Base-by-base conservation (phyloP, 30 jellyfish, hydroid and myxozoan species). In the Aurelia aurita complex sp. Pacific region DNA sequence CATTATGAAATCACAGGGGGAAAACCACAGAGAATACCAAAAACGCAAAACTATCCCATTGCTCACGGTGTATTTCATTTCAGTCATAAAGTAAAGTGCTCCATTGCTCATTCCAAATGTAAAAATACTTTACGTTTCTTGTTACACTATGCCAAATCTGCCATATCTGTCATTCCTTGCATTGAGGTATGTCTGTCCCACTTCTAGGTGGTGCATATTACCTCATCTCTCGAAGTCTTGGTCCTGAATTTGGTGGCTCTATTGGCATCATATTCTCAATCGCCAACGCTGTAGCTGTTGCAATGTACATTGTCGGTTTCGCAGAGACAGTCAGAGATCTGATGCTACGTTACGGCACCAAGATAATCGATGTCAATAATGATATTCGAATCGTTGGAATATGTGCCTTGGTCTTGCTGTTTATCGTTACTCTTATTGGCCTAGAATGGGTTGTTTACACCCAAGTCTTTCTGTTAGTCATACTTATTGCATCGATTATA, bases 231-330 rank as follows among this genome's bases (percentile, higher is more conserved):
- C 64, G 94, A 32, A 85, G 94, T 64, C 94, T 85, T 64, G 94
- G 94, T 14, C 94, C 94, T 5, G 94, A 85, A 74, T 85, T 85
- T 34, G 94, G 94, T 16, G 94, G 94, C 36, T 85, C 94, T 16
- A 85, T 85, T 53, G 94, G 94, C 23, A 85, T 85, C 23, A 85
- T 85, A 40, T 85, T 85, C 67, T 74, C 94, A 13, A 40, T 85
- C 43, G 94, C 94, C 43, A 85, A 85, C 69, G 94, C 94, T 0
- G 88, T 85, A 10, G 94, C 88, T 53, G 94, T 85, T 8, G 87
- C 94, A 8, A 51, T 85, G 77, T 85, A 85, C 83, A 66, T 85
- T 23, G 94, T 85, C 64, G 94, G 94, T 64, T 85, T 85, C 75
- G 94, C 83, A 40, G 94, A 85, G 67, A 86, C 95, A 50, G 87